Evolutionary conservation across 2,113 vertebrate genomes (phyloP).

Genomic region (Amblyopsis rosae): DNA sequence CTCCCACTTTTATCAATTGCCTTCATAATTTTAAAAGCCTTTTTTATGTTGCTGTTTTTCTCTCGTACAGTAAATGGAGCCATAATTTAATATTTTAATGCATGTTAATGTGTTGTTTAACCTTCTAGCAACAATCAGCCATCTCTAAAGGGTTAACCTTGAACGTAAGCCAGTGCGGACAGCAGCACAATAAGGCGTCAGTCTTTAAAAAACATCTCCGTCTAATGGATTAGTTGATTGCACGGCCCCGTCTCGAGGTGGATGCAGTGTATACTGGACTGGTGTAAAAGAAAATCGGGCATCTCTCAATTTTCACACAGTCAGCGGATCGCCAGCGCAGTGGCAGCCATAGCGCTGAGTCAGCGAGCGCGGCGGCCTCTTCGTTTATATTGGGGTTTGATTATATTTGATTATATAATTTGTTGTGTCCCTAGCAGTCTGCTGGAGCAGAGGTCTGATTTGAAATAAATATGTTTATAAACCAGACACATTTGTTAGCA

Average conservation of each 20-base stretch:
- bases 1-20: conserved; percentile 72
- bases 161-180: conserved; percentile 82
- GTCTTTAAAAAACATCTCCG: conserved; percentile 83
- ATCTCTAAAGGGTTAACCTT: conserved; percentile 89
- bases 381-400: conserved; percentile 77
- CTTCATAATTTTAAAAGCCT: conserved; percentile 83
- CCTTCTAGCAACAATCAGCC: conserved; percentile 80
- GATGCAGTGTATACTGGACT: conserved; percentile 94
- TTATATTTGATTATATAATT: conserved; percentile 86
- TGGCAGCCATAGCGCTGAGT: conserved; percentile 83
- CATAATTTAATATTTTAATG: conserved; percentile 84
- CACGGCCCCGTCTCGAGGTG: conserved; percentile 84
- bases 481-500: background rate
- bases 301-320: conserved; percentile 88
- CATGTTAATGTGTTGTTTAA: conserved; percentile 85
- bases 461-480: conserved; percentile 4
- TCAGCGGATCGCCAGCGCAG: conserved; percentile 83
- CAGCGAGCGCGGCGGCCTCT: conserved; percentile 75
- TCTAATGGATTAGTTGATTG: conserved; percentile 94
- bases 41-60: conserved; percentile 84
- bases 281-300: conserved; percentile 88
- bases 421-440: conserved; percentile 70
- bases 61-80: conserved; percentile 80
- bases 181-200: conserved; percentile 87
- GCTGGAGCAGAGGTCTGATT: conserved; percentile 41